Evolutionary conservation across 2,888 invertebrate genomes (phyloP).

Genomic region (Melieria omissa): DNA sequence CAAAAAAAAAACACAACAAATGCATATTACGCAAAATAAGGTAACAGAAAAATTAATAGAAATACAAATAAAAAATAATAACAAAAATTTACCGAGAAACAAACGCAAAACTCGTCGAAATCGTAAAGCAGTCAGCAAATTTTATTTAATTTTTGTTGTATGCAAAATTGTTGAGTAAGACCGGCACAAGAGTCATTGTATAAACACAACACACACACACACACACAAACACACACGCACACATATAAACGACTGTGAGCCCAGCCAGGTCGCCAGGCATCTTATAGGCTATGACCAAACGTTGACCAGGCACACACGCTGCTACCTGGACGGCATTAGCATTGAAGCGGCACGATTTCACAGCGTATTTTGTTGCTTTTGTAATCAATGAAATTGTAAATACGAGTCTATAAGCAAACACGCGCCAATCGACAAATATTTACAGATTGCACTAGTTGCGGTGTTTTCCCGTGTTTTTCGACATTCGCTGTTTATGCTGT

Average conservation of each 20-base stretch:
- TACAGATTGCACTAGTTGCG: conserved; percentile 22
- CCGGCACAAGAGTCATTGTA: background rate
- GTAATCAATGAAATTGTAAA: conserved; percentile 13
- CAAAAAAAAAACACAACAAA: background rate
- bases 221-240: no score
- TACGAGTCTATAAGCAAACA: conserved; percentile 20
- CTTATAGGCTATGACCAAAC: no score
- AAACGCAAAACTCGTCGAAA: background rate
- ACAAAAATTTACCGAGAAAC: background rate
- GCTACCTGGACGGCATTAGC: no score
- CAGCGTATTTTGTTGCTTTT: background rate
- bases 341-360: background rate
- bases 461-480: conserved; percentile 9
- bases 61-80: background rate
- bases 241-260: no score
- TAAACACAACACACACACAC: no score
- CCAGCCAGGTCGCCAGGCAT: no score
- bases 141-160: conserved; percentile 7
- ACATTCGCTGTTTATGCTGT: background rate
- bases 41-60: background rate
- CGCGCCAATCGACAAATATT: conserved; percentile 18
- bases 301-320: no score
- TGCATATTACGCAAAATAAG: background rate
- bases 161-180: conserved; percentile 7
- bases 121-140: conserved; percentile 16